A percentile compares a stretch with the other conserved stretches of the same genome.
These are phyloP conservation scores for Channa argus DNA, from an alignment of 2,113 vertebrate genomes.

Conservation along the genomic window DNA sequence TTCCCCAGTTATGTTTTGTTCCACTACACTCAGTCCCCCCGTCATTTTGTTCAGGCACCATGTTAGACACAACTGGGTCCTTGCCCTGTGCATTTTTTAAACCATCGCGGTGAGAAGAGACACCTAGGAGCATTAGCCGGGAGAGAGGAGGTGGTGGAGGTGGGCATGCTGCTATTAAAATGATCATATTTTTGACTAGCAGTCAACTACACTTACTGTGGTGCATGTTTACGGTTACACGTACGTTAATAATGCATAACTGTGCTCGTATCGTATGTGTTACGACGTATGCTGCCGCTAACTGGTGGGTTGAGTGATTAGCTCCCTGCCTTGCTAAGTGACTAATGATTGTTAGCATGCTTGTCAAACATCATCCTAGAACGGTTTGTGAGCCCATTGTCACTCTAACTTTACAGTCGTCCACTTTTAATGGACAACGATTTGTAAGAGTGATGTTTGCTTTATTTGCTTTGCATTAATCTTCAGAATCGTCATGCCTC, in stretches of 20 bases:
- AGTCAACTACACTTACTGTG: neutral
- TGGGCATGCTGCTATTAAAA: slow-evolving; percentile 29
- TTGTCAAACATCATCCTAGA: neutral
- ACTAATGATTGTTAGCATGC: slow-evolving; percentile 64
- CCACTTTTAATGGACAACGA: neutral
- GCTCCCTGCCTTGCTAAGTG: slow-evolving; percentile 46
- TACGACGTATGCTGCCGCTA: neutral
- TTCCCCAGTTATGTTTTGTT: neutral
- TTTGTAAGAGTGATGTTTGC: neutral
- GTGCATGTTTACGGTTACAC: neutral
- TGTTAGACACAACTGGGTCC: slow-evolving; percentile 57
- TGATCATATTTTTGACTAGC: neutral
- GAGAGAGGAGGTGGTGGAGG: slow-evolving; percentile 71
- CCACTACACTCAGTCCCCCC: no score
- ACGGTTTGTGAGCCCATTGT: neutral
- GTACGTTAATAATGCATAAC: neutral
- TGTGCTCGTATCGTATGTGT: neutral
- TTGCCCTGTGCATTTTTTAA: slow-evolving; percentile 78
- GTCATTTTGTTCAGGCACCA: slow-evolving; percentile 60
- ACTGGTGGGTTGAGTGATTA: slow-evolving; percentile 33
- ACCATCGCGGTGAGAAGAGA: slow-evolving; percentile 75
- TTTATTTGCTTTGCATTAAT: neutral
- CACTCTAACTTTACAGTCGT: neutral
- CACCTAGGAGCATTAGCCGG: slow-evolving; percentile 57
- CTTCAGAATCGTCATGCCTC: neutral